Evolutionary conservation across 2,113 vertebrate species (phyloP), one percentile per base, ranked within the genome.

Genomic region (Pseudorectes ferrugineus): DNA sequence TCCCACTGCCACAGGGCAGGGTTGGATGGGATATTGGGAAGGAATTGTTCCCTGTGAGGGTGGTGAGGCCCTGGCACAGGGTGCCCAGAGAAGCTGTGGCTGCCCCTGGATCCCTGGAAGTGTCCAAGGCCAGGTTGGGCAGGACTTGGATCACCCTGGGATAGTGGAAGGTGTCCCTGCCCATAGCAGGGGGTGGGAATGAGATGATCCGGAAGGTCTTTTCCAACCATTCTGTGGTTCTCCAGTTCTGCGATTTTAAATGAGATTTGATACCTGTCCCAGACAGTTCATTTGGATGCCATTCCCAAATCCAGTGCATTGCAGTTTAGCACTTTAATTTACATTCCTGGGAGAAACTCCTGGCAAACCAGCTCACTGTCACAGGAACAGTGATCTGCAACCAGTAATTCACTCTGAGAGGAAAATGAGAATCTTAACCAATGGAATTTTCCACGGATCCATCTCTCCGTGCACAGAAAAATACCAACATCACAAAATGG

Each of bases 11-110:
- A 75, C 31, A 57, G 24, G 5, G 29, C 5, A 45, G 5, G 13
- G 8, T 0, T 5, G 1, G 36, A 14, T 67, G 26, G 26, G 38
- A 45, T 5, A 1, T 12, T 51, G 26, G 45, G 36, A 18, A 22
- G 3, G 12, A 38, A 28, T 38, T 46, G 0, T 2, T 33, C 0
- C 0, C 11, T 51, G 3, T 0, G 17, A 59, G 6, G 14, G 3
- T 8, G 71, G 5, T 0, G 1, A 57, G 35, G 22, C 11, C 8
- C 33, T 52, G 55, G 25, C 10, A 43, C 11, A 21, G 38, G 3
- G 0, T 48, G 0, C 24, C 42, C 45, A 76, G 45, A 52, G 36
- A 0, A 45, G 46, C 28, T 61, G 54, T 19, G 72, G 62, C 22
- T 52, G 33, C 8, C 23, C 19, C 38, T 63, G 58, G 48, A 78